phyloP scores from a whole-genome alignment of 2,113 vertebrate species.

The Deroptyus accipitrinus region DNA sequence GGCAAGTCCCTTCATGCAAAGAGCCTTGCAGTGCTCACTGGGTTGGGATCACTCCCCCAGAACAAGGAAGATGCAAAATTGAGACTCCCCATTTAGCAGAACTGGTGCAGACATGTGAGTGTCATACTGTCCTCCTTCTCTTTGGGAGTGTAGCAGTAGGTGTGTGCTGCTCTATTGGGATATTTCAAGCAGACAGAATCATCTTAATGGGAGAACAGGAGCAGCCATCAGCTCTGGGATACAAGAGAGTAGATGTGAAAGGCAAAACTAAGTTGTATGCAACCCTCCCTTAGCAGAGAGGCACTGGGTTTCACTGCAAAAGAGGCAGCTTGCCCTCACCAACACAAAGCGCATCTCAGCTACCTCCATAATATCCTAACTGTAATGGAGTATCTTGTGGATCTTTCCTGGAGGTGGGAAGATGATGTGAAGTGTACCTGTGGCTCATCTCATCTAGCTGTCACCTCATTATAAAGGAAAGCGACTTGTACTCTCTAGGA shows the following conservation, averaged over 20 bases:
- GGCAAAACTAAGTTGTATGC: neutral
- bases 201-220: neutral
- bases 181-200: neutral
- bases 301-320: neutral
- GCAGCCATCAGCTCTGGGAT: neutral
- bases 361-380: neutral
- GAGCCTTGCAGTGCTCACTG: neutral
- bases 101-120: neutral
- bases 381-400: neutral
- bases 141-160: neutral
- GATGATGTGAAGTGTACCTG: neutral
- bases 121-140: neutral
- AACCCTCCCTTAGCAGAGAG: neutral
- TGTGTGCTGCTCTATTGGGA: neutral
- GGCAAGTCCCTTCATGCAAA: neutral
- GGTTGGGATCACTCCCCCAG: neutral
- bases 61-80: neutral
- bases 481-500: neutral
- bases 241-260: neutral
- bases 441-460: neutral
- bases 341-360: neutral
- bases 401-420: neutral
- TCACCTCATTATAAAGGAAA: neutral
- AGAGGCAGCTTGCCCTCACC: neutral
- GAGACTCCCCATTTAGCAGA: neutral